phyloP scores from a whole-genome alignment of 1,140 invertebrate genomes.

The Atta texana region DNA sequence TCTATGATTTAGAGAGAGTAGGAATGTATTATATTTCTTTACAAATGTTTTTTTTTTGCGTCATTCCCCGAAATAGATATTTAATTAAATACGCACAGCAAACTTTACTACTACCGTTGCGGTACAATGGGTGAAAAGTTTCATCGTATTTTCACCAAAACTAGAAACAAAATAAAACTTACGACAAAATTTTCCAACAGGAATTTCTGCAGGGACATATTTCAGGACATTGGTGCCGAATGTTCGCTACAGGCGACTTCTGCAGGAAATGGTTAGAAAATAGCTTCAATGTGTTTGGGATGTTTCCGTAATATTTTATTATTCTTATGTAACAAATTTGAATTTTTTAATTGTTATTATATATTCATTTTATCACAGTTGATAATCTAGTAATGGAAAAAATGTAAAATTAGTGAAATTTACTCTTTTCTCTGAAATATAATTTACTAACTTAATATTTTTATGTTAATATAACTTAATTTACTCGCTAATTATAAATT shows the following conservation, averaged over 20 bases:
- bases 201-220: slow-evolving; percentile 49
- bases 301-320: slow-evolving; percentile 8
- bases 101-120: slow-evolving; percentile 22
- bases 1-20: neutral
- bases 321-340: neutral
- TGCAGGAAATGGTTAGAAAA: slow-evolving; percentile 30
- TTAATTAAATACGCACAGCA: slow-evolving; percentile 34
- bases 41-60: neutral
- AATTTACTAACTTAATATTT: neutral
- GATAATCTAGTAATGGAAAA: neutral
- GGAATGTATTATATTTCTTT: neutral
- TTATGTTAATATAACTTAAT: neutral
- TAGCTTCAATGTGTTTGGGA: neutral
- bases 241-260: slow-evolving; percentile 44
- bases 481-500: neutral
- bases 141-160: slow-evolving; percentile 24
- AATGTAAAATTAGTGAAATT: neutral
- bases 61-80: slow-evolving; percentile 5
- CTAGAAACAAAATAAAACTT: slow-evolving; percentile 56
- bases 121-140: slow-evolving; percentile 24
- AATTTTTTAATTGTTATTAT: neutral
- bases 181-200: slow-evolving; percentile 41
- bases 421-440: neutral
- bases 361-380: neutral
- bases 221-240: slow-evolving; percentile 25